phyloP scores from a whole-genome alignment of 2,797 vertebrate species.

The Trematomus bernacchii region DNA sequence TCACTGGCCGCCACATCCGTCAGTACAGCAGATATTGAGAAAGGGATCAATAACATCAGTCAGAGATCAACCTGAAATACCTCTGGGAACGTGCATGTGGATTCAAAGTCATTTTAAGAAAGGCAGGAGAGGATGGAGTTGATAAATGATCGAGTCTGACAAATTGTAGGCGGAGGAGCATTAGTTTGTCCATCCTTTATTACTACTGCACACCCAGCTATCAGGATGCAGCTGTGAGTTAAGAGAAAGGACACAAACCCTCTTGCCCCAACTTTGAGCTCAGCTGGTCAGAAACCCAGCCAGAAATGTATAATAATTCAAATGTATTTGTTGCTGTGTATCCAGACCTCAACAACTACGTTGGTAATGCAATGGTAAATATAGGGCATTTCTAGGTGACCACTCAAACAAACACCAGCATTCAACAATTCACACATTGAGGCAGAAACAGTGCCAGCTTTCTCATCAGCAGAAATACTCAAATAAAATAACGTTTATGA shows the following conservation, averaged over 20 bases:
- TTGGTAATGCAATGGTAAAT: too few relatives aligned
- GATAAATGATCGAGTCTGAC: neutral
- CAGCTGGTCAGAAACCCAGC: neutral
- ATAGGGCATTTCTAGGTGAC: too few relatives aligned
- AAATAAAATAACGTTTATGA: too few relatives aligned
- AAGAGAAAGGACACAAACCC: neutral
- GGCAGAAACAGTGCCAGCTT: too few relatives aligned
- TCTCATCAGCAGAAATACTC: too few relatives aligned
- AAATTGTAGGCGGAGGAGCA: neutral
- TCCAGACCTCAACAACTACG: neutral
- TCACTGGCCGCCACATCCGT: conserved; percentile 51
- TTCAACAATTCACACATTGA: too few relatives aligned
- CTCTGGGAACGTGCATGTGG: neutral
- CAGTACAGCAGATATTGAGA: conserved; percentile 26
- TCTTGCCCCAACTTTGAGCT: neutral
- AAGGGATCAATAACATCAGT: conserved; percentile 37
- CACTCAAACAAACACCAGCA: too few relatives aligned
- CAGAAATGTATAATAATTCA: neutral
- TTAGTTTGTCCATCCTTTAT: neutral
- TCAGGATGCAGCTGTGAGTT: conserved; percentile 12
- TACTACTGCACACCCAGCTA: neutral
- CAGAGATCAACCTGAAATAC: conserved; percentile 13
- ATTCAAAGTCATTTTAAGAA: conserved; percentile 1
- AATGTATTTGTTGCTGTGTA: neutral
- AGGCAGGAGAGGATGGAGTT: neutral